A percentile compares a stretch with the other conserved stretches of the same genome.
phyloP scores from a whole-genome alignment of 2,797 vertebrate species.

The Notolepis coatsorum region DNA sequence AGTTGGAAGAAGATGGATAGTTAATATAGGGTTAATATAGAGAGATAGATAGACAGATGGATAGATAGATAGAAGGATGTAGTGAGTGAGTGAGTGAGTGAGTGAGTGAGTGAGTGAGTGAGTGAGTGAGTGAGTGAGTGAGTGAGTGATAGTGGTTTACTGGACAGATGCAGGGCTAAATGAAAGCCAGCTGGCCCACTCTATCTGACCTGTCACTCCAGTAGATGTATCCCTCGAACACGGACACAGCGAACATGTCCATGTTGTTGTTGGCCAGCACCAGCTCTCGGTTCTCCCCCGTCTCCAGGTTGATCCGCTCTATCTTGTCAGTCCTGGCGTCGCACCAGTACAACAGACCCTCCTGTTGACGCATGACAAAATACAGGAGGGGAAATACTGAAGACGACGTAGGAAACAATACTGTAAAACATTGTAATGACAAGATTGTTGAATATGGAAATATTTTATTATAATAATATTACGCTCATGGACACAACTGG shows the following conservation, averaged over 20 bases:
- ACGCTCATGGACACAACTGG: no score
- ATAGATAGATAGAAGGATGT: constrained; percentile 1
- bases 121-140: background rate
- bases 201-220: constrained; percentile 94
- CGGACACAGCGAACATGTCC: constrained; percentile 99
- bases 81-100: no score
- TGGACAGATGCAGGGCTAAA: background rate
- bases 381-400: constrained; percentile 1
- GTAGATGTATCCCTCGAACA: constrained; percentile 96
- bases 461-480: background rate
- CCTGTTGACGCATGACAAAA: constrained; percentile 71
- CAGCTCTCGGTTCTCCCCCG: constrained; percentile 91
- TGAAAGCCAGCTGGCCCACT: background rate
- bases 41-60: background rate
- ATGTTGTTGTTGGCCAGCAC: constrained; percentile 96
- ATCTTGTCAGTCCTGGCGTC: constrained; percentile 97
- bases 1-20: background rate
- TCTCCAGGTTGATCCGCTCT: constrained; percentile 95
- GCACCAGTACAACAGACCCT: constrained; percentile 94
- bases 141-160: background rate
- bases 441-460: background rate
- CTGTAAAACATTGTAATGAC: background rate
- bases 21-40: no score
- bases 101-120: background rate
- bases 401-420: background rate